Percentiles rank a stretch among this genome's conserved stretches.
phyloP scores from a whole-genome alignment of 2,888 invertebrate species.

The Axea sp. region DNA sequence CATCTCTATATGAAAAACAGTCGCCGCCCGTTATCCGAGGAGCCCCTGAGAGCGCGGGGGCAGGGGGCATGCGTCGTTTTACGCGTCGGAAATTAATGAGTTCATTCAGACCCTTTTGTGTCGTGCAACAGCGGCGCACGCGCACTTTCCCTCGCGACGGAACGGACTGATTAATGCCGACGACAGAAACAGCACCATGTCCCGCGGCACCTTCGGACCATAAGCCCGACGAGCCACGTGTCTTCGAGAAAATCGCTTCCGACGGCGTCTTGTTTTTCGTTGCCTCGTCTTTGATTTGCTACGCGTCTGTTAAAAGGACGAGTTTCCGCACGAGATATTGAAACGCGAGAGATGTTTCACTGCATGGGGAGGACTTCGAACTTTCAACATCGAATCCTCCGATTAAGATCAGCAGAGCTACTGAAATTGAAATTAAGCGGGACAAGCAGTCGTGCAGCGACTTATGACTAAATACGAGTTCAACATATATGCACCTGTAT shows the following conservation, averaged over 20 bases:
- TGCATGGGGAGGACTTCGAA: too few relatives aligned
- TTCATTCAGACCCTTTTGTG: slow-evolving; percentile 61
- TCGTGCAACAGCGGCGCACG: slow-evolving; percentile 42
- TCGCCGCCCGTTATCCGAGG: slow-evolving; percentile 60
- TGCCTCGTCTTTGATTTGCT: slow-evolving; percentile 10
- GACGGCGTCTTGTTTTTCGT: slow-evolving; percentile 10
- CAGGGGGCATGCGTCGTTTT: slow-evolving; percentile 53
- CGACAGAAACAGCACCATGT: slow-evolving; percentile 46
- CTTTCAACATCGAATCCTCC: too few relatives aligned
- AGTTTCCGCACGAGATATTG: too few relatives aligned
- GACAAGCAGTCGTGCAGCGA: too few relatives aligned
- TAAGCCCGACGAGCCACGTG: slow-evolving; percentile 35
- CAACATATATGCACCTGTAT: too few relatives aligned
- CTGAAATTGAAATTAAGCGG: too few relatives aligned
- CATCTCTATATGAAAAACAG: slow-evolving; percentile 61
- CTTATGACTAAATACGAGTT: too few relatives aligned
- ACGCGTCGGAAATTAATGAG: slow-evolving; percentile 60
- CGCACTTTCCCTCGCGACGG: slow-evolving; percentile 46
- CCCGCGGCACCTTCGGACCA: slow-evolving; percentile 49
- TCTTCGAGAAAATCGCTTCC: slow-evolving; percentile 54
- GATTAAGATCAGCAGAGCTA: too few relatives aligned
- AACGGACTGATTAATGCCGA: slow-evolving; percentile 51
- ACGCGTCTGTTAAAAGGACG: too few relatives aligned
- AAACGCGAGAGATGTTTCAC: too few relatives aligned
- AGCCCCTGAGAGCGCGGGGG: slow-evolving; percentile 24